These are phyloP conservation scores for Caradrina clavipalpis DNA, from an alignment of 2,888 invertebrate species.

Conservation along the genomic window DNA sequence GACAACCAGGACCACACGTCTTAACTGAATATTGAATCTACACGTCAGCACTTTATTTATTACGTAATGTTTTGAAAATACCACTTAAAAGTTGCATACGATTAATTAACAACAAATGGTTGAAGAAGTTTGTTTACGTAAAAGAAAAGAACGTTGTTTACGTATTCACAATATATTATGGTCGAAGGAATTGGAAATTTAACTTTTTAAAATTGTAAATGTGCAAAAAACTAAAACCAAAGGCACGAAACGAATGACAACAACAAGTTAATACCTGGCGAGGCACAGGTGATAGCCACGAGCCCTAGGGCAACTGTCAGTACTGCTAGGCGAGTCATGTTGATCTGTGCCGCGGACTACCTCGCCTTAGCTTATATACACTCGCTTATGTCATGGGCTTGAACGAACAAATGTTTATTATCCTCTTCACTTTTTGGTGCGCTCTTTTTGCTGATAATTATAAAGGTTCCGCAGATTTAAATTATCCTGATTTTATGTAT, in stretches of 20 bases:
- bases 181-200: no score
- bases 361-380: constrained; percentile 75
- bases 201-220: no score
- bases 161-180: no score
- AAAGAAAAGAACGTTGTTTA: no score
- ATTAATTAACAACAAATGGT: no score
- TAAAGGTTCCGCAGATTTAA: constrained; percentile 65
- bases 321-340: constrained; percentile 81
- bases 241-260: constrained; percentile 2
- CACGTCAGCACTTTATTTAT: no score
- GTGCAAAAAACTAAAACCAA: background rate
- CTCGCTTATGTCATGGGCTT: constrained; percentile 78
- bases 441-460: constrained; percentile 65
- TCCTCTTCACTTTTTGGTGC: constrained; percentile 76
- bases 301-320: constrained; percentile 80
- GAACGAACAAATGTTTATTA: constrained; percentile 71
- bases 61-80: background rate
- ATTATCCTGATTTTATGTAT: constrained; percentile 33
- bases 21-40: background rate
- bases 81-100: background rate
- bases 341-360: constrained; percentile 68
- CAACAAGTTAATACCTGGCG: constrained; percentile 76
- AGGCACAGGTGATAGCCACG: constrained; percentile 77
- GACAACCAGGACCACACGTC: background rate
- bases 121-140: no score